These are phyloP conservation scores for Lepus europaeus DNA, from an alignment of 2,113 vertebrate genomes.

Conservation along the genomic window DNA sequence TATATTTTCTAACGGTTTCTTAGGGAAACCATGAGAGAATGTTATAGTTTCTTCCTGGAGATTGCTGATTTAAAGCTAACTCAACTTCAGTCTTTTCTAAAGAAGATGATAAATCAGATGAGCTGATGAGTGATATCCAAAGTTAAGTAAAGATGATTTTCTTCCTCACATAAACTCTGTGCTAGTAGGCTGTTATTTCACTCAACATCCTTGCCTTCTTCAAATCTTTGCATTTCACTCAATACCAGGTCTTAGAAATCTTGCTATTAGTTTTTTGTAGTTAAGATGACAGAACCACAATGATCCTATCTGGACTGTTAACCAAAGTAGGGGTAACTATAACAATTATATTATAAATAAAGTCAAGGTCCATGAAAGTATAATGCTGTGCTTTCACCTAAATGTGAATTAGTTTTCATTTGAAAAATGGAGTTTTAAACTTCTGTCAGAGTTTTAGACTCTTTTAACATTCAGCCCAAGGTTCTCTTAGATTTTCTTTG, in stretches of 20 bases:
- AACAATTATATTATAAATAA: conserved; percentile 9
- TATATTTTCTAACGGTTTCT: not conserved
- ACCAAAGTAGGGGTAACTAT: not conserved
- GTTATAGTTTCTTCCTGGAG: not conserved
- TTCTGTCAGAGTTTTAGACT: conserved; percentile 10
- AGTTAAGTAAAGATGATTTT: not conserved
- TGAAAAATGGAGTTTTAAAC: not conserved
- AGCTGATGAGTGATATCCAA: not conserved
- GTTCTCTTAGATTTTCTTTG: conserved; percentile 1
- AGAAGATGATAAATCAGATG: not conserved
- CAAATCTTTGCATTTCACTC: not conserved
- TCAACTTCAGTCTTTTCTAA: not conserved
- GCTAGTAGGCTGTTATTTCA: not conserved
- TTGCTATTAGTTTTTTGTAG: conserved; percentile 4
- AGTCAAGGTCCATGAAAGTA: not conserved
- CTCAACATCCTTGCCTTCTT: not conserved
- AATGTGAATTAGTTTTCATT: not conserved
- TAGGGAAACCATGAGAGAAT: not conserved
- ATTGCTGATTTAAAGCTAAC: conserved; percentile 28
- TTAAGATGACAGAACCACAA: not conserved
- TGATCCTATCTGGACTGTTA: conserved; percentile 7
- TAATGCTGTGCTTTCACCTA: not conserved
- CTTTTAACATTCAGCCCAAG: not conserved
- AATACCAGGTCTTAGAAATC: no score
- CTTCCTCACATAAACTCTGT: not conserved